Conservation (phyloP, 1,140 invertebrate species). For the Tachypleus tridentatus region DNA sequence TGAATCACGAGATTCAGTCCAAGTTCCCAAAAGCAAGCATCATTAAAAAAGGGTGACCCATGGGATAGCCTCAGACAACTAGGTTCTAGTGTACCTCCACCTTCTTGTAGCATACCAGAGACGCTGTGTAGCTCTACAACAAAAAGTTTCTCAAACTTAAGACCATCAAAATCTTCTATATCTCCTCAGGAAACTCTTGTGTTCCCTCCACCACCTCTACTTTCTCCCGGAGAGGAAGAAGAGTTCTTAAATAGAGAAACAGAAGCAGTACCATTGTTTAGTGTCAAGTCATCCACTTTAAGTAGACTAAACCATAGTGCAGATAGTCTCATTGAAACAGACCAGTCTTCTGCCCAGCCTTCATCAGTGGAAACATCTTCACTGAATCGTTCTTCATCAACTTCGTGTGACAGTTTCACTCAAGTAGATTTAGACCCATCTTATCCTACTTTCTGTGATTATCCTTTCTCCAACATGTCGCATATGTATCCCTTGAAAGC, state of each 20-base stretch:
- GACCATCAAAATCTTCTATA: background rate
- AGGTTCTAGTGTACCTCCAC: background rate
- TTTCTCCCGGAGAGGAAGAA: too few relatives aligned
- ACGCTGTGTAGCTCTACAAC: background rate
- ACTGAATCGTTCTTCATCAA: constrained; percentile 16
- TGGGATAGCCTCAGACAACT: constrained; percentile 3
- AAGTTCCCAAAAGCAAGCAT: background rate
- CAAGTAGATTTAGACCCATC: constrained; percentile 1
- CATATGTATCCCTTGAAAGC: too few relatives aligned
- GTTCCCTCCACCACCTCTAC: background rate
- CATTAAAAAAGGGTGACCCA: constrained; percentile 2
- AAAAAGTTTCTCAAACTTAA: background rate
- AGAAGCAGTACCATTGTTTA: too few relatives aligned
- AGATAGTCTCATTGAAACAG: too few relatives aligned
- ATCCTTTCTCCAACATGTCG: too few relatives aligned
- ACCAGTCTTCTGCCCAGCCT: background rate
- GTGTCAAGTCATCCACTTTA: too few relatives aligned
- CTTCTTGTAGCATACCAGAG: background rate
- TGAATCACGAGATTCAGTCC: constrained; percentile 4
- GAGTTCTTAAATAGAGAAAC: too few relatives aligned
- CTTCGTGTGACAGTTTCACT: constrained; percentile 12
- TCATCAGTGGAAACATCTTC: constrained; percentile 21
- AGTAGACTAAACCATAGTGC: too few relatives aligned
- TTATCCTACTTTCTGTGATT: too few relatives aligned
- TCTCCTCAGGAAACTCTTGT: background rate